phyloP scores from a whole-genome alignment of 2,797 vertebrate genomes.

The Numenius phaeopus region DNA sequence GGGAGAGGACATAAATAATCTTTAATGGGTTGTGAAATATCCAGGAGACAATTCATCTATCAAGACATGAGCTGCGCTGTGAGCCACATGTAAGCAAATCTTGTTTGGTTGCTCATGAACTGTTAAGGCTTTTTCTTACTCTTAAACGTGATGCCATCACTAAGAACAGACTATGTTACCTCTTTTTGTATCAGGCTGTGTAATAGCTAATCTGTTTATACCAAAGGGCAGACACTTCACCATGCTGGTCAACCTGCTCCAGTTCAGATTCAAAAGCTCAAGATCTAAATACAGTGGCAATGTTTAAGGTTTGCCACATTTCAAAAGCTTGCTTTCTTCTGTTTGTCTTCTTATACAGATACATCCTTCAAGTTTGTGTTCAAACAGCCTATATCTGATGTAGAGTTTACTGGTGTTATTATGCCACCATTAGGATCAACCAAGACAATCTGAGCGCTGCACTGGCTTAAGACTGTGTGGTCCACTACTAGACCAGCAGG shows the following conservation, averaged over 20 bases:
- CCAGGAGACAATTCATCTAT: not conserved
- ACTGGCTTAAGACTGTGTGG: not conserved
- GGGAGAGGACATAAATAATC: constrained; percentile 28
- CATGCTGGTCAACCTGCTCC: not conserved
- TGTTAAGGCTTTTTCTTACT: not conserved
- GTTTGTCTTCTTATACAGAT: not conserved
- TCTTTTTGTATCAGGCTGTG: not conserved
- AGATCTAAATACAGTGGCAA: not conserved
- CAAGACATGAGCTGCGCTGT: not conserved
- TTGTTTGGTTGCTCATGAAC: not conserved
- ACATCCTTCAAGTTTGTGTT: not conserved
- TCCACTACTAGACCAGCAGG: not conserved
- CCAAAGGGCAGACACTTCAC: not conserved
- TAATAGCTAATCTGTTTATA: not conserved
- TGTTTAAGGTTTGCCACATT: not conserved
- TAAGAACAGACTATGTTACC: not conserved
- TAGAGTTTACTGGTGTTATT: not conserved
- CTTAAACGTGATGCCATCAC: not conserved
- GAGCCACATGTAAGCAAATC: not conserved
- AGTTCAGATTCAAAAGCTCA: not conserved
- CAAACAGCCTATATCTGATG: not conserved
- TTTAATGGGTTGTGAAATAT: constrained; percentile 6
- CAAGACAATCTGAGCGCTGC: not conserved
- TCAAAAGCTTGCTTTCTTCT: not conserved
- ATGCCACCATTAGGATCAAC: not conserved